These are phyloP conservation scores for Sarcophaga peregrina DNA, from an alignment of 1,140 invertebrate species.

Conservation along the genomic window DNA sequence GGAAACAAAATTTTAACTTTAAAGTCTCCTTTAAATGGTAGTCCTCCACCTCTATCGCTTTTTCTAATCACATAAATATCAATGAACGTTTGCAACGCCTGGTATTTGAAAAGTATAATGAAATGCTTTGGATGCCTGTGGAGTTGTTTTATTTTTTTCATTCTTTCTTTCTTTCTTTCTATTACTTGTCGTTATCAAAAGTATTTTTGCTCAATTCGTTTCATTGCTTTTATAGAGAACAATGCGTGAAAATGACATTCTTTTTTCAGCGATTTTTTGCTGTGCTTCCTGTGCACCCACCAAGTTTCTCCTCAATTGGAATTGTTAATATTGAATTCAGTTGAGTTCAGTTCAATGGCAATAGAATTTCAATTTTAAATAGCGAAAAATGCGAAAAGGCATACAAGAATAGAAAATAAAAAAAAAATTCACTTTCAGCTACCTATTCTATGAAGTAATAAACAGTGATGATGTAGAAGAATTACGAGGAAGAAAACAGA, in stretches of 20 bases:
- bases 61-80: too few relatives aligned
- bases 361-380: slow-evolving; percentile 25
- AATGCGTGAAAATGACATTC: slow-evolving; percentile 16
- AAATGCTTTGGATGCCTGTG: too few relatives aligned
- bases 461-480: too few relatives aligned
- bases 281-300: too few relatives aligned
- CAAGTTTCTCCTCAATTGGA: not conserved
- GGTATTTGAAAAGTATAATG: too few relatives aligned
- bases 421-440: slow-evolving; percentile 4
- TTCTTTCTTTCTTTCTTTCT: too few relatives aligned
- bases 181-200: too few relatives aligned
- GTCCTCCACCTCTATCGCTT: too few relatives aligned
- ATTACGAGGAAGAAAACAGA: not conserved
- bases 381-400: not conserved
- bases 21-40: too few relatives aligned
- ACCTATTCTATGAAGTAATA: not conserved
- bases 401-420: not conserved
- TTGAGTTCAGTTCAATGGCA: slow-evolving; percentile 26
- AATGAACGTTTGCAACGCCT: too few relatives aligned
- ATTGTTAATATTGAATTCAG: slow-evolving; percentile 5
- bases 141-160: too few relatives aligned
- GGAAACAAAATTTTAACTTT: too few relatives aligned
- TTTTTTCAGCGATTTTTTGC: not conserved
- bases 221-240: not conserved
- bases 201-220: not conserved